Evolutionary conservation across 2,888 invertebrate genomes (phyloP).

Genomic region (Trachelus iudaicus): DNA sequence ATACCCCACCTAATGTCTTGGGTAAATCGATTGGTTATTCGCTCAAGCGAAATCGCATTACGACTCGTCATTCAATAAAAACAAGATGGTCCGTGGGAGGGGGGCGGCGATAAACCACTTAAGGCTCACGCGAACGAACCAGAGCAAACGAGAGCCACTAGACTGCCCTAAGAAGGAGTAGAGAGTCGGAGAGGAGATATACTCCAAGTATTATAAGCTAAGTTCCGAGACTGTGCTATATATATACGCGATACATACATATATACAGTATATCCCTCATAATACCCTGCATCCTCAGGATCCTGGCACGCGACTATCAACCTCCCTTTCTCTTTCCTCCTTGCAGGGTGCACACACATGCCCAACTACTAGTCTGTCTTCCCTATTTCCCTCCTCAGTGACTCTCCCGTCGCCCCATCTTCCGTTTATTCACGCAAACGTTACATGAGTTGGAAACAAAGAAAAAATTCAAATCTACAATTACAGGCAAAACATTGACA

Average conservation of each 20-base stretch:
- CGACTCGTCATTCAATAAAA: conserved; percentile 60
- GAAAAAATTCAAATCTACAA: too few species aligned
- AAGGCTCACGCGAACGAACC: conserved; percentile 46
- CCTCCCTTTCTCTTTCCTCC: conserved; percentile 4
- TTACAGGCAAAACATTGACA: too few species aligned
- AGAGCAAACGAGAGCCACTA: conserved; percentile 17
- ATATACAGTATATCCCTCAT: too few species aligned
- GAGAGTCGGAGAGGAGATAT: too few species aligned
- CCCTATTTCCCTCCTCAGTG: too few species aligned
- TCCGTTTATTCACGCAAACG: conserved; percentile 5
- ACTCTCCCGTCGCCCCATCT: too few species aligned
- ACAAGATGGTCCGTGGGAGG: conserved; percentile 39
- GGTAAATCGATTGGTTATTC: conserved; percentile 61
- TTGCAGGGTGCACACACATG: neutral
- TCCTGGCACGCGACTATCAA: conserved; percentile 1
- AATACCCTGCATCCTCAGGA: neutral
- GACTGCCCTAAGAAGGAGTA: neutral
- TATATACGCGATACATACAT: too few species aligned
- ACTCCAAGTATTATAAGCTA: too few species aligned
- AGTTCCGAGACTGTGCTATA: too few species aligned
- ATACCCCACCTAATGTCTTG: conserved; percentile 48
- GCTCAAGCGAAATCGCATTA: conserved; percentile 59
- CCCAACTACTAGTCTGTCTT: neutral
- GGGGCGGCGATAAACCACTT: conserved; percentile 60
- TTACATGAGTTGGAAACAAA: neutral